These are phyloP conservation scores for Euura saliciscinereae DNA, from an alignment of 1,140 invertebrate species.

Conservation along the genomic window DNA sequence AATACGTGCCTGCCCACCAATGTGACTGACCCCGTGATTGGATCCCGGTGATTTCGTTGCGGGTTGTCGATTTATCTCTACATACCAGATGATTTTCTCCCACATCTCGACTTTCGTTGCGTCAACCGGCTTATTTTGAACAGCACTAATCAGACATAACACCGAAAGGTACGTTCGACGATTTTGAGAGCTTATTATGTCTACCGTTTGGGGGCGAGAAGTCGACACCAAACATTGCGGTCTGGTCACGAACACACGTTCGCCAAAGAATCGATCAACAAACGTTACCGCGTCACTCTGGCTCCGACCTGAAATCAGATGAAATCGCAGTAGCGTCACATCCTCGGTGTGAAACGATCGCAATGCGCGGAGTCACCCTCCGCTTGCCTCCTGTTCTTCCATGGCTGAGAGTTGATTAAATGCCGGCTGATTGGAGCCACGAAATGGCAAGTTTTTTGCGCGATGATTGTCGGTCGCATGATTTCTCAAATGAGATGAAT, in stretches of 20 bases:
- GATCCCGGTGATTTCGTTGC: background rate
- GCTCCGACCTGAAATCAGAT: too few relatives aligned
- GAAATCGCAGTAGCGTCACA: background rate
- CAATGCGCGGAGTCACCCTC: background rate
- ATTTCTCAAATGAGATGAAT: background rate
- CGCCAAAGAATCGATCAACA: background rate
- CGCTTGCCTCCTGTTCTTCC: background rate
- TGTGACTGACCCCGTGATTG: slow-evolving; percentile 3
- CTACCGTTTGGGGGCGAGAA: slow-evolving; percentile 19
- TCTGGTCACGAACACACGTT: background rate
- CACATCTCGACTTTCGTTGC: too few relatives aligned
- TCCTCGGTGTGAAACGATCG: background rate
- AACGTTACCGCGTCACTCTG: background rate
- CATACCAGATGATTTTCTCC: too few relatives aligned
- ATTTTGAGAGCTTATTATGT: slow-evolving; percentile 34
- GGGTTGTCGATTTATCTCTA: background rate
- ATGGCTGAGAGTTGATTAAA: background rate
- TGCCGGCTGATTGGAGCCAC: too few relatives aligned
- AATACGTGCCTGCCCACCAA: slow-evolving; percentile 6
- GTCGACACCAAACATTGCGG: slow-evolving; percentile 7
- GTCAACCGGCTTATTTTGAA: background rate
- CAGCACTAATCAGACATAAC: slow-evolving; percentile 32
- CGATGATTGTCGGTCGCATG: too few relatives aligned
- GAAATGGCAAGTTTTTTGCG: too few relatives aligned
- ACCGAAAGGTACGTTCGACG: slow-evolving; percentile 1